Percentiles rank a stretch among this genome's conserved stretches.
phyloP scores from a whole-genome alignment of 2,113 vertebrate species.

The Asarcornis scutulata region DNA sequence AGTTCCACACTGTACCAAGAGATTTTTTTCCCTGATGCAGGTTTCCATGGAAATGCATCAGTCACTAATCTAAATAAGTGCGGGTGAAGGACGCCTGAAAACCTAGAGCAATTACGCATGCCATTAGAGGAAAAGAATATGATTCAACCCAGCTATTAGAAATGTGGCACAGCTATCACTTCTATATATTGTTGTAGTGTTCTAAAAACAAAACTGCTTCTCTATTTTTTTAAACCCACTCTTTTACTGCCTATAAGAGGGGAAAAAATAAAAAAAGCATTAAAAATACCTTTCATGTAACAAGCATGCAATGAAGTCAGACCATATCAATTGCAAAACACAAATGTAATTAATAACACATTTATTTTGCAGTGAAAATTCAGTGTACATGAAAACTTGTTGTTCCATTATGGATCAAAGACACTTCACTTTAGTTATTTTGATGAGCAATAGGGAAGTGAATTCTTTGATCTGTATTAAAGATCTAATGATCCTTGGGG shows the following conservation, averaged over 20 bases:
- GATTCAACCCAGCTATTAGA: slow-evolving; percentile 76
- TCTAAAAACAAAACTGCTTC: slow-evolving; percentile 54
- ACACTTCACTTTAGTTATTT: background rate
- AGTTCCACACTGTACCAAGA: slow-evolving; percentile 80
- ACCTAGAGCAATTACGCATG: slow-evolving; percentile 81
- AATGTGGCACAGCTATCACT: slow-evolving; percentile 62
- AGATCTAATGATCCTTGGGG: background rate
- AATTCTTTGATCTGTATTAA: background rate
- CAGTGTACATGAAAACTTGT: background rate
- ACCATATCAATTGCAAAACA: background rate
- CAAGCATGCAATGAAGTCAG: slow-evolving; percentile 31
- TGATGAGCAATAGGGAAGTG: background rate
- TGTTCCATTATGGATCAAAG: background rate
- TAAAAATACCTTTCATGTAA: slow-evolving; percentile 50
- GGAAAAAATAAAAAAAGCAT: background rate
- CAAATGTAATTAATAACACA: background rate
- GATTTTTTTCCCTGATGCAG: slow-evolving; percentile 76
- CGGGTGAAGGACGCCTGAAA: slow-evolving; percentile 84
- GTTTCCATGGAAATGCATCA: slow-evolving; percentile 95
- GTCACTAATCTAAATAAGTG: slow-evolving; percentile 91
- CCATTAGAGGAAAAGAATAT: slow-evolving; percentile 72
- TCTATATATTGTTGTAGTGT: slow-evolving; percentile 28
- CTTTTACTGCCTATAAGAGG: background rate
- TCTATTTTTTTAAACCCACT: slow-evolving; percentile 12
- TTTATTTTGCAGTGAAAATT: slow-evolving; percentile 3